A percentile compares a stretch with the other conserved stretches of the same genome.
These are phyloP conservation scores for Drosophila kanekoi DNA, from an alignment of 2,888 invertebrate genomes.

Conservation along the genomic window DNA sequence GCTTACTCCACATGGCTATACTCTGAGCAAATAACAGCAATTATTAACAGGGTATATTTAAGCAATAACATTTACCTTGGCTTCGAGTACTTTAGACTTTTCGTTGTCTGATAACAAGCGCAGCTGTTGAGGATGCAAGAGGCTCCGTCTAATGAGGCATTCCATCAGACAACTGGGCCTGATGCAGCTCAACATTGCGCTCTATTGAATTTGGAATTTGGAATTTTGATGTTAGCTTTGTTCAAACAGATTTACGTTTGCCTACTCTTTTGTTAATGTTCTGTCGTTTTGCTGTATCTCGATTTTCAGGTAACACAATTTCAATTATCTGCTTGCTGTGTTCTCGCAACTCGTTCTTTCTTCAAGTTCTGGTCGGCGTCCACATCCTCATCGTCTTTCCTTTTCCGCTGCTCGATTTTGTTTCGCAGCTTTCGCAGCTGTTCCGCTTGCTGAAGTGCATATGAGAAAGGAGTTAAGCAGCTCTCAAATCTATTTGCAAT, in stretches of 20 bases:
- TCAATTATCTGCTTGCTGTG: conserved; percentile 11
- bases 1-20: conserved; percentile 19
- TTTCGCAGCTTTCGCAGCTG: conserved; percentile 53
- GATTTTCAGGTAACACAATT: not conserved
- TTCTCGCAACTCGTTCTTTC: not conserved
- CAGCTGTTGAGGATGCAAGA: conserved; percentile 7
- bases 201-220: too few relatives aligned
- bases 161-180: conserved; percentile 23
- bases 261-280: conserved; percentile 6
- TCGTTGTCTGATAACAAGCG: conserved; percentile 24
- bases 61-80: conserved; percentile 7
- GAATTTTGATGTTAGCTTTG: conserved; percentile 5
- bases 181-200: conserved; percentile 26
- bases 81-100: not conserved
- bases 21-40: conserved; percentile 2
- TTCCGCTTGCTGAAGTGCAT: conserved; percentile 50
- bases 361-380: not conserved
- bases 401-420: conserved; percentile 8
- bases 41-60: not conserved
- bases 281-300: not conserved
- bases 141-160: not conserved
- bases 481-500: not conserved
- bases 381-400: not conserved
- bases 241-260: not conserved
- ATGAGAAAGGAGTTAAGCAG: too few relatives aligned